phyloP scores from a whole-genome alignment of 2,888 invertebrate species.

The Drosophila tripunctata region DNA sequence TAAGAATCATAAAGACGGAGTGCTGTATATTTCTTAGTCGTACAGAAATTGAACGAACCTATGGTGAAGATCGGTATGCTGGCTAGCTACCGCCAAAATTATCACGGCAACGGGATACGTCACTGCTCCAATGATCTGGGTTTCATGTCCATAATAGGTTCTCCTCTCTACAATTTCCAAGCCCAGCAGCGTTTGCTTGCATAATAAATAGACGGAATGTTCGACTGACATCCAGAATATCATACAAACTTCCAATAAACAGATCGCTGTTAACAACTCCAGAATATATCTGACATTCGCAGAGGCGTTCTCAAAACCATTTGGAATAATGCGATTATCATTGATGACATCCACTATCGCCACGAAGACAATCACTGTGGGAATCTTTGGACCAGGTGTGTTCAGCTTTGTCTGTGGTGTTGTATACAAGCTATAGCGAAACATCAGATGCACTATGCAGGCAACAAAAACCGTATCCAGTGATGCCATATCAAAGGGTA shows the following conservation, averaged over 20 bases:
- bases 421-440: slow-evolving; percentile 21
- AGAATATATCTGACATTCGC: neutral
- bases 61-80: slow-evolving; percentile 35
- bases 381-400: slow-evolving; percentile 32
- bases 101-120: slow-evolving; percentile 53
- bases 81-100: slow-evolving; percentile 27
- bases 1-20: neutral
- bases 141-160: slow-evolving; percentile 21
- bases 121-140: slow-evolving; percentile 38
- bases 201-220: slow-evolving; percentile 5
- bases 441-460: slow-evolving; percentile 28
- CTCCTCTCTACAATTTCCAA: slow-evolving; percentile 4
- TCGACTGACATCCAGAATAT: slow-evolving; percentile 48
- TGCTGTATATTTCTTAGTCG: neutral
- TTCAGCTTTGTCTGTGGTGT: slow-evolving; percentile 17
- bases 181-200: slow-evolving; percentile 20
- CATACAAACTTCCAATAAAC: slow-evolving; percentile 41
- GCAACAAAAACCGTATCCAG: slow-evolving; percentile 33
- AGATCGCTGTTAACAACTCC: slow-evolving; percentile 30
- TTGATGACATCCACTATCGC: slow-evolving; percentile 49
- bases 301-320: slow-evolving; percentile 6
- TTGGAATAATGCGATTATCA: slow-evolving; percentile 36
- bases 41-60: neutral
- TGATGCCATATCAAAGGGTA: slow-evolving; percentile 26
- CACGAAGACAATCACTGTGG: slow-evolving; percentile 29